Base-by-base conservation (phyloP, 1,140 invertebrate genomes). In the Dolichoris vasculosae region DNA sequence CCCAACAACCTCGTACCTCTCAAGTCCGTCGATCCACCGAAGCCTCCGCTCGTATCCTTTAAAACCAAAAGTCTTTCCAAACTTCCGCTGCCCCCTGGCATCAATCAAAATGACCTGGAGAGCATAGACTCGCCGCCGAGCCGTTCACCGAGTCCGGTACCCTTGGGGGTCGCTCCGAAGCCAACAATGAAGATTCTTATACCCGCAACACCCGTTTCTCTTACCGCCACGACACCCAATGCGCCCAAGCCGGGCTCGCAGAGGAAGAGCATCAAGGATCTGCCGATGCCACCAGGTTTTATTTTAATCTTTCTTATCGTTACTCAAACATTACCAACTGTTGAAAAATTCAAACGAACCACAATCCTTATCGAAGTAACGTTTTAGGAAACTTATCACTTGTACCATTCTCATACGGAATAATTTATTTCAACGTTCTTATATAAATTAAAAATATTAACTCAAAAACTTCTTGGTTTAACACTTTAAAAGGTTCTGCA, bases 261-360 rank as follows among this genome's bases (percentile, higher is more conserved):
- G n/a, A 95, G 94, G 87, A 95, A 95, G 83, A 95, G 96, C 83
- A 96, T 98, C 87, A 97, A 97, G 91, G 97, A 97, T 92, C 92
- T 98, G 85, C 97, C 97, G 7, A 97, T 98, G 96, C 97, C 97
- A 78, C 97, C 97, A 88, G 96, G 96, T 96, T 92, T 92, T 73
- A 43, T n/a, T 73, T 73, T 43, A 73, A 43, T 73, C 38, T 73
- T 32, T 73, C 38, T 73, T 73, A 73, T 43, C 38, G 26, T 43
- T 73, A 43, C 20, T 73, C 38, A 73, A 43, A 43, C 26, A 73
- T 43, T 35, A 73, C 38, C 17, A 73, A 9, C n/a, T 43, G 43
- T 9, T 32, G 38, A 73, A 73, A 40, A 38, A 43, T 43, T n/a
- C 32, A 43, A 30, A 30, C 23, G 17, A 43, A 17, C 26, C 26